phyloP scores from a whole-genome alignment of 1,140 invertebrate species.

The Temnothorax longispinosus region DNA sequence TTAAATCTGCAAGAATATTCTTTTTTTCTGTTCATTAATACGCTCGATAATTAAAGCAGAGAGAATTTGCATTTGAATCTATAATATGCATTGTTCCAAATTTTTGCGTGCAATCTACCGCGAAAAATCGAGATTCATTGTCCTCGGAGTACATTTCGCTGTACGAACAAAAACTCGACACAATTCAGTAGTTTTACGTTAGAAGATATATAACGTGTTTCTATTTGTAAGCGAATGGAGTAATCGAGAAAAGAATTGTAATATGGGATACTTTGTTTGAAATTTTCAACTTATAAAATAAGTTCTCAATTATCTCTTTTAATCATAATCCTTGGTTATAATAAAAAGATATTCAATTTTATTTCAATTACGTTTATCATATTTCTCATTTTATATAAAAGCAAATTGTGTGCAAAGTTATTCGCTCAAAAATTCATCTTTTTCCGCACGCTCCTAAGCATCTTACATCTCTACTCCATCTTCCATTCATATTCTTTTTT shows the following conservation, averaged over 20 bases:
- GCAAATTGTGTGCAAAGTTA: too few relatives aligned
- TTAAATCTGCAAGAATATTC: too few relatives aligned
- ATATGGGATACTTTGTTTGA: neutral
- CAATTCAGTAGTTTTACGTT: neutral
- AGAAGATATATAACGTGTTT: neutral
- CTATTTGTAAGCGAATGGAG: neutral
- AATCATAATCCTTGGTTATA: neutral
- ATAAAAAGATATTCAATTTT: neutral
- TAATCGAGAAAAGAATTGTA: neutral
- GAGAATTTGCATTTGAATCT: neutral
- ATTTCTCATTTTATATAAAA: neutral
- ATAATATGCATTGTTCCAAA: neutral
- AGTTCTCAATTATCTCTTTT: too few relatives aligned
- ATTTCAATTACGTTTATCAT: too few relatives aligned
- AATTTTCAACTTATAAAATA: neutral
- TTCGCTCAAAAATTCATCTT: neutral
- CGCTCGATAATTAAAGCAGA: neutral
- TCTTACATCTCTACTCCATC: neutral
- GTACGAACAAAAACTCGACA: neutral
- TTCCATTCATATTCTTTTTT: constrained; percentile 1
- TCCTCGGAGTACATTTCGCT: neutral
- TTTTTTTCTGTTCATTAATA: too few relatives aligned
- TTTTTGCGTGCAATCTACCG: neutral
- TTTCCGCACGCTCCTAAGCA: too few relatives aligned
- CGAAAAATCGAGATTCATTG: neutral